Base-by-base conservation (phyloP, 2,113 vertebrate genomes). In the Pangasianodon hypophthalmus region DNA sequence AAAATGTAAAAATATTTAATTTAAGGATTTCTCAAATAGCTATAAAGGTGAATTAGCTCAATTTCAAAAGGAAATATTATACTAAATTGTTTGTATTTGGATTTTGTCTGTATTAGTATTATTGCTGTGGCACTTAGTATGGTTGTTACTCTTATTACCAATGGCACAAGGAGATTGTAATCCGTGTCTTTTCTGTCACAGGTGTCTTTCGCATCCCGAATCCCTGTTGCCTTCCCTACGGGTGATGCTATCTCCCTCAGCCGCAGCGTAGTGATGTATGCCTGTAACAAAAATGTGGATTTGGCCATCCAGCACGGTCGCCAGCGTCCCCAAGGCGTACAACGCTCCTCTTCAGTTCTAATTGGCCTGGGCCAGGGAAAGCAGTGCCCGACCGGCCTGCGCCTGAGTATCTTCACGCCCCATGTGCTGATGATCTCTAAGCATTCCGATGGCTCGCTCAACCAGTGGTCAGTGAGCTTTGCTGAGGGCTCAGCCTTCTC, bases 371-470 rank as follows among this genome's bases (percentile, higher is more conserved):
- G 95, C 81, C 96, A 97, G 26, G 96, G 89, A 92, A 97, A 97
- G 95, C 95, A 96, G 81, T 94, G 94, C 13, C 95, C 95, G 77
- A 97, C 94, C 91, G 97, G 96, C 90, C 96, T 98, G 91, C 97
- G 98, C 92, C 95, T 99, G 32, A 99, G 98, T 94, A 99, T 99
- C 92, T 99, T 99, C 93, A 99, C 98, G 0, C 98, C 98, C 79
- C 98, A 97, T 79, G 98, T 99, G 91, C 97, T 99, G 91, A 99
- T 99, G 98, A 98, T 99, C 93, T 99, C 98, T 90, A 99, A 98
- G 94, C 98, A 99, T 67, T 97, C 97, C 2, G 98, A 99, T 91
- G 98, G 98, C 41, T 99, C 98, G 67, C 92, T 99, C 62, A 99
- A 99, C 94, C 98, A 99, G 88, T 99, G 98, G 98, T 95, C 97